A percentile compares a stretch with the other conserved stretches of the same genome.
Conservation (phyloP, 2,888 invertebrate species). For the Oscheius sp. region DNA sequence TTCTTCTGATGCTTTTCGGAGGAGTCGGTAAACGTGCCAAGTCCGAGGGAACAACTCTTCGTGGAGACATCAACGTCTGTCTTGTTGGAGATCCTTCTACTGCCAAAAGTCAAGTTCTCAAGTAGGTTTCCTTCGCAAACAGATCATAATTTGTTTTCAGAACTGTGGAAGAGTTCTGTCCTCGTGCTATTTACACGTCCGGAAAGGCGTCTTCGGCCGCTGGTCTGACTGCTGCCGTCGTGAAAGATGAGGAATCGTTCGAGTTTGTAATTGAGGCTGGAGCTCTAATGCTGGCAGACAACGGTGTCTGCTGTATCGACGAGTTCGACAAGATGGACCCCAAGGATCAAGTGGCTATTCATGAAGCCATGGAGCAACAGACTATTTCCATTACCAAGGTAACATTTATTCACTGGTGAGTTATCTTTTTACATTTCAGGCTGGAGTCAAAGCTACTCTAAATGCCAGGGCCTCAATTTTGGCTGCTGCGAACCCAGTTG, state of each 20-base stretch:
- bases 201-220: constrained; percentile 98
- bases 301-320: constrained; percentile 82
- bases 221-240: constrained; percentile 97
- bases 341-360: constrained; percentile 92
- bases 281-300: constrained; percentile 98
- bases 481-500: constrained; percentile 97
- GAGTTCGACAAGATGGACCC: constrained; percentile 99
- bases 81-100: constrained; percentile 99
- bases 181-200: constrained; percentile 96
- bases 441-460: constrained; percentile 83
- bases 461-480: constrained; percentile 97
- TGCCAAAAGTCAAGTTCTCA: constrained; percentile 95
- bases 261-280: constrained; percentile 99
- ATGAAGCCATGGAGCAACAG: constrained; percentile 99
- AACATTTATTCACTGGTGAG: not conserved
- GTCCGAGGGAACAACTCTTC: constrained; percentile 81
- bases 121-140: constrained; percentile 76
- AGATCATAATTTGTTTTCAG: constrained; percentile 39
- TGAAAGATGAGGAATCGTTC: constrained; percentile 94
- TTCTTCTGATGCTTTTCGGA: constrained; percentile 93
- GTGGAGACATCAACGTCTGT: constrained; percentile 97
- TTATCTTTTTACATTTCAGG: constrained; percentile 40
- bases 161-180: constrained; percentile 87
- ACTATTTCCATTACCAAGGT: constrained; percentile 95
- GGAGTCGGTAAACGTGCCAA: constrained; percentile 93